Evolutionary conservation across 2,797 vertebrate species (phyloP), one percentile per base, ranked within the genome.

Genomic region (Notolepis coatsorum): DNA sequence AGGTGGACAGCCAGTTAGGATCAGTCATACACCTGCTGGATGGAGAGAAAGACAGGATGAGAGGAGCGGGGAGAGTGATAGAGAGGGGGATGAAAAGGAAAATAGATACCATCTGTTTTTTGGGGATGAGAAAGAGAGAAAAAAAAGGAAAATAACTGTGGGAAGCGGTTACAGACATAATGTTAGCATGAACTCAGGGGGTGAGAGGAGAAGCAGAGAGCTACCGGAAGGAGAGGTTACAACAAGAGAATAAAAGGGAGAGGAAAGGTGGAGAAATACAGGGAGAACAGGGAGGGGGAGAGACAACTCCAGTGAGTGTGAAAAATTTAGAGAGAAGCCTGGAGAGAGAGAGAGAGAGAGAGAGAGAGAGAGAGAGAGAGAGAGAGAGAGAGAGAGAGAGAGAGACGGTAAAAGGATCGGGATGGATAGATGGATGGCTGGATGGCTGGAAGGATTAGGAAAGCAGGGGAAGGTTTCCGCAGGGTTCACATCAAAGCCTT

Each of bases 81-180:
- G 74, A 77, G 69, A 82, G 54, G 73, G 75, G 66, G 82, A 84
- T 85, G 75, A 88, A 87, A 85, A 87, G 84, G 77, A 68, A 82
- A 87, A 85, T 74, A 86, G 82, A 78, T 72, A 80, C 88, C 88
- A 91, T 91, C 89, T 91, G 89, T 70, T 89, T 89, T 86, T 84
- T 80, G 39, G 21, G 60, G n/a, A 87, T 54, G 56, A 65, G 66
- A 68, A 80, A 84, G 73, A 86, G 28, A 85, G 83, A 87, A 84
- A 24, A 5, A 55, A 43, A n/a, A 6, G 37, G 53, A 30, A 15
- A 13, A n/a, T n/a, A n/a, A 82, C 85, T 75, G 68, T 72, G 82
- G 72, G 74, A 68, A 61, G 69, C 31, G 49, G 71, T 82, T 75
- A 76, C 77, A 84, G 75, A 77, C 68, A 24, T 75, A 73, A 53